These are phyloP conservation scores for Condylostylus longicornis DNA, from an alignment of 1,140 invertebrate genomes.

Conservation along the genomic window DNA sequence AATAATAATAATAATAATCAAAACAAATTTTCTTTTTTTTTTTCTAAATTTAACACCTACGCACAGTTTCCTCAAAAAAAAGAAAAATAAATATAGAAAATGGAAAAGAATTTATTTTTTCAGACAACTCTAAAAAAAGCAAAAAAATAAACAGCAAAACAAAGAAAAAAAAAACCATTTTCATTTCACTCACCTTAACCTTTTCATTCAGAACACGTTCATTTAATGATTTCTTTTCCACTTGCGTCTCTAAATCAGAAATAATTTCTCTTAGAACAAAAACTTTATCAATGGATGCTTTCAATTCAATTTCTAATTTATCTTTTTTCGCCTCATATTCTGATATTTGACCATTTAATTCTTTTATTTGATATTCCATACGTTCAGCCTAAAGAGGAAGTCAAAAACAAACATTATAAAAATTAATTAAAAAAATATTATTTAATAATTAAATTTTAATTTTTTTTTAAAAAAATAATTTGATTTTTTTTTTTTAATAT, in stretches of 20 bases:
- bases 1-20: too few species aligned
- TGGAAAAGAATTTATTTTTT: too few species aligned
- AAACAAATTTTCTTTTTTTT: too few species aligned
- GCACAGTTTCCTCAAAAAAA: too few species aligned
- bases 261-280: conserved; percentile 58
- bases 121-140: too few species aligned
- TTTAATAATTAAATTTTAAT: conserved; percentile 19
- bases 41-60: too few species aligned
- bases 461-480: conserved; percentile 13
- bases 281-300: conserved; percentile 55
- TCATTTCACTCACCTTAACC: conserved; percentile 12
- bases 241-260: conserved; percentile 50
- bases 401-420: conserved; percentile 1
- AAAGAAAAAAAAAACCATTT: too few species aligned
- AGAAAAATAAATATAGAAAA: too few species aligned
- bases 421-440: conserved; percentile 1
- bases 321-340: conserved; percentile 42
- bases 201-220: conserved; percentile 26
- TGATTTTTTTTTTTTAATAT: conserved; percentile 1
- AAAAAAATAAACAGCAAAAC: too few species aligned
- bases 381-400: conserved; percentile 48
- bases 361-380: conserved; percentile 49
- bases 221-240: conserved; percentile 42
- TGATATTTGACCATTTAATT: conserved; percentile 43
- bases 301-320: conserved; percentile 46